These are phyloP conservation scores for Ammodytes marinus DNA, from an alignment of 2,113 vertebrate species.

Conservation along the genomic window DNA sequence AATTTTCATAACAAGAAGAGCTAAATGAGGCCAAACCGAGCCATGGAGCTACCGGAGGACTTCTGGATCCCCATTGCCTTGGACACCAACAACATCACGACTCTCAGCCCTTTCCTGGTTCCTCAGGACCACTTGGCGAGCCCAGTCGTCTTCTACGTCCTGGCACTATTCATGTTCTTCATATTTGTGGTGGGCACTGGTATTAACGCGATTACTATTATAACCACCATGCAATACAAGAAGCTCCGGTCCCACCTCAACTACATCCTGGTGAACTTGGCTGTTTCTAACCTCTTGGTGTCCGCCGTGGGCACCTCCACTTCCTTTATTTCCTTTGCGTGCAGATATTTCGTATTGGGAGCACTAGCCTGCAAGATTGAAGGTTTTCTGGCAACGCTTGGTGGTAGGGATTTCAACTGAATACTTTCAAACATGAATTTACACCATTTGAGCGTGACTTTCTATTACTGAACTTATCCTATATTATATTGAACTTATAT, in stretches of 20 bases:
- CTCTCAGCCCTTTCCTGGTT: constrained; percentile 81
- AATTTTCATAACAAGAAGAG: too few species aligned
- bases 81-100: constrained; percentile 73
- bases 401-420: constrained; percentile 73
- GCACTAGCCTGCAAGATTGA: constrained; percentile 82
- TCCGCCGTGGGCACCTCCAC: constrained; percentile 79
- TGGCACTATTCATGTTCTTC: constrained; percentile 75
- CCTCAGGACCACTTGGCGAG: constrained; percentile 81
- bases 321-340: constrained; percentile 71
- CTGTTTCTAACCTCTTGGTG: constrained; percentile 83
- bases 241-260: constrained; percentile 87
- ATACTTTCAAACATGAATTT: background rate
- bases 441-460: background rate
- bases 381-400: constrained; percentile 82
- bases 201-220: constrained; percentile 82
- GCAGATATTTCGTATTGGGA: constrained; percentile 84
- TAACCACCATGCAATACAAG: constrained; percentile 82
- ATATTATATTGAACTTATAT: too few species aligned
- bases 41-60: constrained; percentile 58
- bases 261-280: constrained; percentile 88
- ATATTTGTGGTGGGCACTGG: constrained; percentile 65
- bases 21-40: constrained; percentile 39
- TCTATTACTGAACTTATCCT: background rate
- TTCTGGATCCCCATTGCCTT: constrained; percentile 78
- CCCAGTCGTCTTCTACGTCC: constrained; percentile 55